A percentile compares a stretch with the other conserved stretches of the same genome.
phyloP scores from a whole-genome alignment of 2,888 invertebrate species.

The Frankliniella fusca region DNA sequence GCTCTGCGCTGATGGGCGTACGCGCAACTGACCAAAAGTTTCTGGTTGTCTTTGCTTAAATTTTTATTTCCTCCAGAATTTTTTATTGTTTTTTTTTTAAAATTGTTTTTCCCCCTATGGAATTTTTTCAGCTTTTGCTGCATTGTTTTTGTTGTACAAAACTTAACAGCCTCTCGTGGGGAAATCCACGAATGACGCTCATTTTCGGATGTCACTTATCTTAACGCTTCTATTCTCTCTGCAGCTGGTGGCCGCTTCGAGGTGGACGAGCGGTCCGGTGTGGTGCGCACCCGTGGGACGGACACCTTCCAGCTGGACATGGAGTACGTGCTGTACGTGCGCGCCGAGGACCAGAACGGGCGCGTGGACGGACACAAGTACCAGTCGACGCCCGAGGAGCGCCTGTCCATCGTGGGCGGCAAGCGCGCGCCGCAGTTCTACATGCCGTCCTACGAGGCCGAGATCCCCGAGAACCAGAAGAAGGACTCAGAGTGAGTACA shows the following conservation, averaged over 20 bases:
- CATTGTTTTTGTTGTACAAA: no score
- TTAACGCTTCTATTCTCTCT: constrained; percentile 33
- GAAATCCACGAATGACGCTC: no score
- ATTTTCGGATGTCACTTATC: not conserved
- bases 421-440: constrained; percentile 97
- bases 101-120: no score
- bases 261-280: constrained; percentile 86
- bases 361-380: constrained; percentile 84
- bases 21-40: no score
- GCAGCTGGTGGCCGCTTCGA: constrained; percentile 67
- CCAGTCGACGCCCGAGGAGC: constrained; percentile 87
- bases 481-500: constrained; percentile 90
- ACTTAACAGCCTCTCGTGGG: no score
- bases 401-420: constrained; percentile 92
- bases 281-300: constrained; percentile 84
- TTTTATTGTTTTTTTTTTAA: no score
- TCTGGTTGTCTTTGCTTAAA: no score
- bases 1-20: no score
- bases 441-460: constrained; percentile 89
- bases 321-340: constrained; percentile 94
- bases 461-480: constrained; percentile 94
- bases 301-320: constrained; percentile 91
- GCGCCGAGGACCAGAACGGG: constrained; percentile 93
- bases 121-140: no score
- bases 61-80: no score